Percentiles rank a stretch among this genome's conserved stretches.
phyloP scores from a whole-genome alignment of 2,113 vertebrate genomes.

The Centropus unirufus region DNA sequence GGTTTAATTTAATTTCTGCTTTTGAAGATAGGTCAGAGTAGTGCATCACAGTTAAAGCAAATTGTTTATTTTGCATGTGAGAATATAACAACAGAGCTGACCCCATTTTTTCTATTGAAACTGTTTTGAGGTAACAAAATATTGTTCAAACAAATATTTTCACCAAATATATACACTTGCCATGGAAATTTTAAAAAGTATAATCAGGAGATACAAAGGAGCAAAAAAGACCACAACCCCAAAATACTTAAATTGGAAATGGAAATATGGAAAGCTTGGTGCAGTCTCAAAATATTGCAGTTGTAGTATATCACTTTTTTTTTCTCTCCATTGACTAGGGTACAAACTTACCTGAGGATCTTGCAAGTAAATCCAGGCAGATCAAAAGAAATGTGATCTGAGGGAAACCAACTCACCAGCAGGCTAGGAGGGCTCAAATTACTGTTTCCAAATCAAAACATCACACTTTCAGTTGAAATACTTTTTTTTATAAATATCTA shows the following conservation, averaged over 20 bases:
- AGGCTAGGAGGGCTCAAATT: neutral
- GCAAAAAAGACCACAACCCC: neutral
- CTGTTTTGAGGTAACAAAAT: neutral
- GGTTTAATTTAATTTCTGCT: slow-evolving; percentile 29
- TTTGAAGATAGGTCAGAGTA: slow-evolving; percentile 31
- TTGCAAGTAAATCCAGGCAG: neutral
- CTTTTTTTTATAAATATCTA: neutral
- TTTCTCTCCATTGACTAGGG: neutral
- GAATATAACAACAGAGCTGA: neutral
- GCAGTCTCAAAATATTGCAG: neutral
- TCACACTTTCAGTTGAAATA: neutral
- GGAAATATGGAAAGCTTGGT: neutral
- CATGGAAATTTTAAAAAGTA: neutral
- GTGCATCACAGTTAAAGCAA: neutral
- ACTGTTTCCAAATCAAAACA: neutral
- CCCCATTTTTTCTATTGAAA: neutral
- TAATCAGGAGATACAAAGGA: neutral
- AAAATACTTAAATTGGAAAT: neutral
- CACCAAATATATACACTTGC: neutral
- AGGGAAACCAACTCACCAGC: neutral
- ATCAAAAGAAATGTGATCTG: neutral
- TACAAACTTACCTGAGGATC: neutral
- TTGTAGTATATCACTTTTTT: neutral
- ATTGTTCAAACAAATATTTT: neutral
- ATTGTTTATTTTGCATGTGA: neutral